These are phyloP conservation scores for Drosophila recens DNA, from an alignment of 2,888 invertebrate species.

Conservation along the genomic window DNA sequence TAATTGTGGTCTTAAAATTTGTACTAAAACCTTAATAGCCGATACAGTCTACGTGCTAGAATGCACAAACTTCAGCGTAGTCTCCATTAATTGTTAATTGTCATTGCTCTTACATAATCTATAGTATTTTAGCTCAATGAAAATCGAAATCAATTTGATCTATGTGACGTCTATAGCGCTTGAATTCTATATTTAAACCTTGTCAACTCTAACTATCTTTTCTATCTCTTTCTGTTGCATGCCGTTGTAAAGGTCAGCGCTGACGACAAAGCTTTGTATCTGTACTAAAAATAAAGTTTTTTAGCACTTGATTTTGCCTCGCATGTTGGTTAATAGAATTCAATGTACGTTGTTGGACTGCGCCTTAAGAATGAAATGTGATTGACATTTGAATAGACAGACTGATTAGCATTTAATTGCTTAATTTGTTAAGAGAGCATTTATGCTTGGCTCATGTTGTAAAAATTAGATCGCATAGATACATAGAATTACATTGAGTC, in stretches of 20 bases:
- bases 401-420: conserved; percentile 35
- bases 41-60: conserved; percentile 61
- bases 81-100: conserved; percentile 21
- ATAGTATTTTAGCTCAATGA: conserved; percentile 43
- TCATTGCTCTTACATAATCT: conserved; percentile 19
- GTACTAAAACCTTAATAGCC: conserved; percentile 26
- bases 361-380: conserved; percentile 13
- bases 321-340: conserved; percentile 45
- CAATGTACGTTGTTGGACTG: conserved; percentile 13
- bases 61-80: conserved; percentile 40
- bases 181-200: conserved; percentile 51
- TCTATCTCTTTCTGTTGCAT: conserved; percentile 23
- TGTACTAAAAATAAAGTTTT: conserved; percentile 24
- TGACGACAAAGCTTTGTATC: conserved; percentile 59
- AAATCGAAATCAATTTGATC: conserved; percentile 28
- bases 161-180: conserved; percentile 44
- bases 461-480: conserved; percentile 1
- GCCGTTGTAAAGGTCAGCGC: conserved; percentile 60
- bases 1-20: conserved; percentile 28
- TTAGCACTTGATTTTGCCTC: conserved; percentile 22
- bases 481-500: neutral
- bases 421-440: conserved; percentile 18
- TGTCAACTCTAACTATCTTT: conserved; percentile 22
- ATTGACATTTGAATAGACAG: conserved; percentile 19
- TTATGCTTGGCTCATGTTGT: neutral